Percentiles rank a stretch among this genome's conserved stretches.
Evolutionary conservation across 2,113 vertebrate genomes (phyloP).

Genomic region (Heterocephalus glaber): DNA sequence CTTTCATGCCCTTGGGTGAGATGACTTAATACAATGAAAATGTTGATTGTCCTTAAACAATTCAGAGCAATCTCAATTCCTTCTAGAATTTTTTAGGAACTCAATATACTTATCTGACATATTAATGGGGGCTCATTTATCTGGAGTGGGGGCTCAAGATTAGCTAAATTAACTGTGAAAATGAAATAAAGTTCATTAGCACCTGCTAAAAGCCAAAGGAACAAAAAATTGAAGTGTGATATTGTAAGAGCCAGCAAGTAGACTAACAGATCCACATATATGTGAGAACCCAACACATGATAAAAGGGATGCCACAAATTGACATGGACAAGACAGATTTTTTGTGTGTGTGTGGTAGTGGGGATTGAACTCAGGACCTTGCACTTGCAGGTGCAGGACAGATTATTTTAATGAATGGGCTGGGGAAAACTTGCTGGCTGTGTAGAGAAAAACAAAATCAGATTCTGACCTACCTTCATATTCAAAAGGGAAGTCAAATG

Average conservation of each 20-base stretch:
- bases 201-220: not conserved
- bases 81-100: not conserved
- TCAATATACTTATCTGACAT: not conserved
- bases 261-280: not conserved
- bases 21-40: not conserved
- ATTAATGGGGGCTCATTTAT: not conserved
- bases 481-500: not conserved
- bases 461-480: not conserved
- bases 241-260: not conserved
- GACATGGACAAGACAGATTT: too few species aligned
- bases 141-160: not conserved
- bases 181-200: not conserved
- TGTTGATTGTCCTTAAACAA: not conserved
- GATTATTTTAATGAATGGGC: not conserved
- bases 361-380: too few species aligned
- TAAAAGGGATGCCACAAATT: not conserved
- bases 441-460: not conserved
- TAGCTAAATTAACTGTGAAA: not conserved
- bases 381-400: too few species aligned
- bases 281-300: too few species aligned
- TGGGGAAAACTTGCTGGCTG: not conserved
- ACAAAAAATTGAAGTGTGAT: not conserved
- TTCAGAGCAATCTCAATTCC: not conserved
- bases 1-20: not conserved
- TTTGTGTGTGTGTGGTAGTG: too few species aligned